Percentiles rank a stretch among this genome's conserved stretches.
Conservation (phyloP, 2,888 invertebrate species). For the Holacanthella duospinosa region DNA sequence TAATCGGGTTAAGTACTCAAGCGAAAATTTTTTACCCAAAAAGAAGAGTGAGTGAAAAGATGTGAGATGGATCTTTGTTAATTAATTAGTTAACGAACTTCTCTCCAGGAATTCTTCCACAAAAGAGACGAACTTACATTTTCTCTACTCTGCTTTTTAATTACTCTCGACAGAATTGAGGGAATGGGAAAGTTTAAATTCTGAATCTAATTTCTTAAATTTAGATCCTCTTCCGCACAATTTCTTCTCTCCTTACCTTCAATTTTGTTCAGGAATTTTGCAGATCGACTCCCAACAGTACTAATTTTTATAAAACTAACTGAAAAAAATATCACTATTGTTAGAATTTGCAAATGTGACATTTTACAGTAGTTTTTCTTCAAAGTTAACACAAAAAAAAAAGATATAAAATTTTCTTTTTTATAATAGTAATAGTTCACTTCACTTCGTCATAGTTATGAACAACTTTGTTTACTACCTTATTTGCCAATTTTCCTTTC, state of each 20-base stretch:
- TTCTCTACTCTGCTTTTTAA: not conserved
- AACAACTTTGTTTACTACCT: too few relatives aligned
- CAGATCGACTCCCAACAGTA: not conserved
- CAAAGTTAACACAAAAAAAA: too few relatives aligned
- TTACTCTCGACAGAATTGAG: not conserved
- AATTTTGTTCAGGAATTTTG: constrained; percentile 4
- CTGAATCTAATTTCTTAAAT: not conserved
- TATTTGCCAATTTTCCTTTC: too few relatives aligned
- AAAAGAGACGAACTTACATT: not conserved
- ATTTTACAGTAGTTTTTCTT: too few relatives aligned
- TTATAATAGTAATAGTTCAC: not conserved
- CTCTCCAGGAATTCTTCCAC: not conserved
- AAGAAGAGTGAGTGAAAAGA: too few relatives aligned
- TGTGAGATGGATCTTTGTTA: not conserved
- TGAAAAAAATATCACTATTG: not conserved
- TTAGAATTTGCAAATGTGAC: not conserved
- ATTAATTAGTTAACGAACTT: not conserved
- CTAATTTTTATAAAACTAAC: not conserved
- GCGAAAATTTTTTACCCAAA: too few relatives aligned
- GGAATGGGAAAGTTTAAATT: too few relatives aligned
- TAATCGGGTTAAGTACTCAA: not conserved
- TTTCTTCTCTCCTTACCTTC: constrained; percentile 2
- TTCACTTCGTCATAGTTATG: too few relatives aligned
- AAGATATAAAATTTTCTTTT: not conserved
- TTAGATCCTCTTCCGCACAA: not conserved